These are phyloP conservation scores for Chymomyza costata DNA, from an alignment of 1,140 invertebrate species.

Conservation along the genomic window DNA sequence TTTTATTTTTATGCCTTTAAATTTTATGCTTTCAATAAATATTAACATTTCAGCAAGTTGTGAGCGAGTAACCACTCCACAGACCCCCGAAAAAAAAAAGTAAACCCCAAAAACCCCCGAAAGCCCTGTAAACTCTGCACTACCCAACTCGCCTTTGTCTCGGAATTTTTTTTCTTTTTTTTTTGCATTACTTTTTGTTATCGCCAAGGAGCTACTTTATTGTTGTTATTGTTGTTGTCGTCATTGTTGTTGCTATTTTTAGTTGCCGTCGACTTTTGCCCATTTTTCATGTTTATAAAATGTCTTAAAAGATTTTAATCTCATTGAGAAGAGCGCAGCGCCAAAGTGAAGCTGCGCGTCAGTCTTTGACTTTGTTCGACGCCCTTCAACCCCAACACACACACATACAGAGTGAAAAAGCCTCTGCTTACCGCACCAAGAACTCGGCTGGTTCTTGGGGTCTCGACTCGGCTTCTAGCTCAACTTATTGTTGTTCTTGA, in stretches of 20 bases:
- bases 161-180: constrained; percentile 18
- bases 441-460: no score
- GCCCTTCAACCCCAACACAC: no score
- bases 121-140: not conserved
- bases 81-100: no score
- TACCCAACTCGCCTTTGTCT: constrained; percentile 12
- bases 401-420: no score
- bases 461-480: no score
- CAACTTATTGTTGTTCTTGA: no score
- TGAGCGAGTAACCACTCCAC: not conserved
- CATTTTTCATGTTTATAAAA: constrained; percentile 51
- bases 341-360: not conserved
- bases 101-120: no score
- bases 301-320: constrained; percentile 55
- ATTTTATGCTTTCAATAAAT: constrained; percentile 51
- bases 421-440: no score
- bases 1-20: constrained; percentile 7
- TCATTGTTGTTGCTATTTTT: not conserved
- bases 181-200: constrained; percentile 23
- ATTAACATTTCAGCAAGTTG: constrained; percentile 35
- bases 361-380: constrained; percentile 1
- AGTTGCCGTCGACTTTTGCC: constrained; percentile 10
- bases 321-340: constrained; percentile 18
- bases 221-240: not conserved
- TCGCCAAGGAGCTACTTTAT: not conserved